Conservation (phyloP, 2,113 vertebrate genomes). For the Siphamia tubifer region DNA sequence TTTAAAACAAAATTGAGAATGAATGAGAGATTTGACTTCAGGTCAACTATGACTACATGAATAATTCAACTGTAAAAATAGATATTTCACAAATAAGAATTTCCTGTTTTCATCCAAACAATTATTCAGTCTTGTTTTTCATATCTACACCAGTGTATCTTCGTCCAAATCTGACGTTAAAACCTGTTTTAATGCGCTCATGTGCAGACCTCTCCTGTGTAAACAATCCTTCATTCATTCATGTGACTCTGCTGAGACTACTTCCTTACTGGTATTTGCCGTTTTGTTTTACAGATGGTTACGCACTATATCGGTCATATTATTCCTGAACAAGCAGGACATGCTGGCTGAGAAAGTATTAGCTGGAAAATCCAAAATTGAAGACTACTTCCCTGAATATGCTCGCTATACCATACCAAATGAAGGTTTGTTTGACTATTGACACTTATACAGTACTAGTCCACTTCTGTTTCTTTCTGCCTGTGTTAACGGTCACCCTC, state of each 20-base stretch:
- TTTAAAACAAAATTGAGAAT: too few relatives aligned
- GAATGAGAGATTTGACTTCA: too few relatives aligned
- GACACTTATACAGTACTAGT: too few relatives aligned
- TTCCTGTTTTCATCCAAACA: too few relatives aligned
- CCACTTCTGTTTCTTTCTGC: accelerated
- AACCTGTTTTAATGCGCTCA: too few relatives aligned
- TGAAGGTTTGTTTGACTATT: slow-evolving; percentile 82
- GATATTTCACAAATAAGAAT: too few relatives aligned
- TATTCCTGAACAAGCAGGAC: slow-evolving; percentile 99
- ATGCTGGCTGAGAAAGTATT: slow-evolving; percentile 99
- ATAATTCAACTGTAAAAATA: too few relatives aligned
- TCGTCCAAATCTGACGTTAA: too few relatives aligned
- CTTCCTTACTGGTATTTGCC: background rate
- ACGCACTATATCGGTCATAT: slow-evolving; percentile 97
- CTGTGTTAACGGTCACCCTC: background rate
- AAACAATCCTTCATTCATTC: background rate
- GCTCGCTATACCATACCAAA: slow-evolving; percentile 96
- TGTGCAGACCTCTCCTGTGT: too few relatives aligned
- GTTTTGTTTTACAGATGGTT: slow-evolving; percentile 86
- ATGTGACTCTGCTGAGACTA: background rate
- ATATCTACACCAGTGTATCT: too few relatives aligned
- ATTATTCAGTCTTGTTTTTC: too few relatives aligned
- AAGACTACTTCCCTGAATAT: slow-evolving; percentile 99
- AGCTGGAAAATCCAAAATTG: slow-evolving; percentile 99
- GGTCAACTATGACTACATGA: too few relatives aligned